Evolutionary conservation across 35 echinoderm and acorn worm genomes (phyloP).

Genomic region (Heliocidaris erythrogramma): DNA sequence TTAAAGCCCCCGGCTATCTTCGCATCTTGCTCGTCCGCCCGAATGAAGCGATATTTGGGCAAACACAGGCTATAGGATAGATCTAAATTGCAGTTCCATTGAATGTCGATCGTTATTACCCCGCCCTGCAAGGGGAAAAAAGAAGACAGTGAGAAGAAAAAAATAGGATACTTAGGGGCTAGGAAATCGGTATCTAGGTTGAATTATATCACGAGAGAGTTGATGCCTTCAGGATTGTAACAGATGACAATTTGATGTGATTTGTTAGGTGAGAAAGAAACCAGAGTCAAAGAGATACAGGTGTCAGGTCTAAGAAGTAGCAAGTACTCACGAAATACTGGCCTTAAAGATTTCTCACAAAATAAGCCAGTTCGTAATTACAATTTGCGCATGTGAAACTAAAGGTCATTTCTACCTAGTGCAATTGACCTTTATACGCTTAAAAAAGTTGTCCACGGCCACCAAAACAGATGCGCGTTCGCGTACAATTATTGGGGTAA

Average conservation of each 20-base stretch:
- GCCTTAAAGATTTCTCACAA: neutral
- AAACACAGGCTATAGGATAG: constrained; percentile 55
- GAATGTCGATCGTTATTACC: constrained; percentile 85
- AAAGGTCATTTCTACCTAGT: no score
- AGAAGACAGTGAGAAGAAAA: constrained; percentile 25
- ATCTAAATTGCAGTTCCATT: constrained; percentile 97
- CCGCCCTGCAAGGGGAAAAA: constrained; percentile 69
- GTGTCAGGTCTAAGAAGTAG: neutral
- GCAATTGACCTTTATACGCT: no score
- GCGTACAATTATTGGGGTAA: no score
- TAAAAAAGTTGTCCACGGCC: no score
- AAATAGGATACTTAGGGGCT: neutral
- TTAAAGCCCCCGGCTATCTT: constrained; percentile 83
- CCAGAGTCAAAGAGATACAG: neutral
- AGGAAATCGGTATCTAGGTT: neutral
- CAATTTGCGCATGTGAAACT: no score
- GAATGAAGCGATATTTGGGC: constrained; percentile 87
- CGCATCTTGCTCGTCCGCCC: constrained; percentile 63
- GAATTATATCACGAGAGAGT: neutral
- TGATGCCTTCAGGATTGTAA: neutral
- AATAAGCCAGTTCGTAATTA: no score
- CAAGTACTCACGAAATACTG: neutral
- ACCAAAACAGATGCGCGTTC: no score
- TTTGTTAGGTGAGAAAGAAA: neutral
- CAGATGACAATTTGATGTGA: neutral